phyloP scores from a whole-genome alignment of 2,113 vertebrate genomes.

The human region GRCh38 chr13:89787501-89788000 shows the following conservation, averaged over 20 bases:
- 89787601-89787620: background rate
- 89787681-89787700: background rate
- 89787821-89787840: background rate
- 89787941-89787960: background rate
- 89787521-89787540: background rate
- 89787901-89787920: background rate
- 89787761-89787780: background rate
- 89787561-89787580: background rate
- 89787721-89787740: background rate
- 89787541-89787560: background rate
- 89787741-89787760: background rate
- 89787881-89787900: background rate
- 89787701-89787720: background rate
- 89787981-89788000: background rate
- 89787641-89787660: background rate
- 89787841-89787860: background rate
- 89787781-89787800: background rate
- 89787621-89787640: background rate
- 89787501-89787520: background rate
- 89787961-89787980: background rate
- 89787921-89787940: background rate
- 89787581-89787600: background rate
- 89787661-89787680: background rate
- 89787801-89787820: background rate
- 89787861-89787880: background rate